phyloP scores from a whole-genome alignment of 2,113 vertebrate genomes.

The Dendropsophus ebraccatus region DNA sequence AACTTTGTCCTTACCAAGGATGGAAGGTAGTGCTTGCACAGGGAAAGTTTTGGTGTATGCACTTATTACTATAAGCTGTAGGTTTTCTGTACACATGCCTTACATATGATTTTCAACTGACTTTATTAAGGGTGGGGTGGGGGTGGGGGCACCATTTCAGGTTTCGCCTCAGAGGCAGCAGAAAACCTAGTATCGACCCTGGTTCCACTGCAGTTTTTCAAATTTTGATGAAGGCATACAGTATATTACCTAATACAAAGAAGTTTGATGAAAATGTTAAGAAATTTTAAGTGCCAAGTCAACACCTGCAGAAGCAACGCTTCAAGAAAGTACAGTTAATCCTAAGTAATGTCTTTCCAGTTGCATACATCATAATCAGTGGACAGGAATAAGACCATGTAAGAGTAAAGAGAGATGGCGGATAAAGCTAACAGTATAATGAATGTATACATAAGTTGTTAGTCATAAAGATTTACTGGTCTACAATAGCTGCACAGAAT shows the following conservation, averaged over 20 bases:
- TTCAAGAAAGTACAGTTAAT: slow-evolving; percentile 8
- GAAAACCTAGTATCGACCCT: too few species aligned
- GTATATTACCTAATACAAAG: background rate
- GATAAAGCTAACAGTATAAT: slow-evolving; percentile 2
- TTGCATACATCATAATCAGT: slow-evolving; percentile 7
- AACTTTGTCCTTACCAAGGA: too few species aligned
- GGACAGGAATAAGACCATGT: background rate
- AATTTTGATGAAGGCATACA: too few species aligned
- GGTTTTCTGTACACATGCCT: too few species aligned
- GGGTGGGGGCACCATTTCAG: too few species aligned
- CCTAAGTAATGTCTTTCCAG: slow-evolving; percentile 3
- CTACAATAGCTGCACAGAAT: background rate
- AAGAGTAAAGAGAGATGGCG: background rate
- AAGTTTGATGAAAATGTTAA: background rate
- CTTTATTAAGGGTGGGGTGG: too few species aligned
- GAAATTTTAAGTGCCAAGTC: background rate
- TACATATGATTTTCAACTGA: too few species aligned
- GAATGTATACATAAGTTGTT: background rate
- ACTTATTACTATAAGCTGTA: too few species aligned
- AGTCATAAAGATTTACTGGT: background rate
- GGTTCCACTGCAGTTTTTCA: background rate
- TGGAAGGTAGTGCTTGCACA: too few species aligned
- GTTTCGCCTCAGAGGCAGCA: too few species aligned
- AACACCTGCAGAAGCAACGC: background rate
- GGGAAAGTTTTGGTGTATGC: too few species aligned